Base-by-base conservation (phyloP, 2,113 vertebrate species). In the Tetrao urogallus region DNA sequence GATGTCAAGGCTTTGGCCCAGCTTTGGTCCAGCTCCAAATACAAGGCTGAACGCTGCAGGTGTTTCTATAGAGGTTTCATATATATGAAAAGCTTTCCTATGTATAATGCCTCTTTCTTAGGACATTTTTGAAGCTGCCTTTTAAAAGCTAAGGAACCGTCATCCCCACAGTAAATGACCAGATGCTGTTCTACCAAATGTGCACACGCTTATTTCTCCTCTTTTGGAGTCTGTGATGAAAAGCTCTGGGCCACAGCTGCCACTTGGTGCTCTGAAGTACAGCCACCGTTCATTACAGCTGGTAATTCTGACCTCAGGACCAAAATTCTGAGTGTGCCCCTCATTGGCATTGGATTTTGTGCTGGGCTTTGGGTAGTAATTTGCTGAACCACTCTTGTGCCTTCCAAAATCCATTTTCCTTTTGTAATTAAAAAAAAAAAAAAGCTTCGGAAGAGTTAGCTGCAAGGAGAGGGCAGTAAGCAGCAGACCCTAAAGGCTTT, bases 311-410 rank as follows among this genome's bases (percentile, higher is more conserved):
- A 91, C 97, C 95, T 96, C 94, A 74, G 85, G 82, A 73, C 66
- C 40, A 22, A 94, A 94, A 90, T 95, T 89, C 89, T 57, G 52
- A 95, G 71, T 0, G 6, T 65, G 45, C 40, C 70, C 60, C 74
- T 80, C 28, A 60, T 66, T 2, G 6, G 78, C 30, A 6, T 34
- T 34, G 50, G 72, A 82, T 47, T 90, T 94, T 89, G 16, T 32
- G 80, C 6, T 69, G 40, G 85, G 88, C 90, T 90, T 5, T 5
- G 93, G 94, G 94, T 50, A 57, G 76, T 87, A 87, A 96, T 97
- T 95, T 93, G 88, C 94, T 95, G 92, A 96, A 95, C 90, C 79
- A 57, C 83, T 86, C 81, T 27, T 42, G 74, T 80, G 79, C 67
- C 75, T 95, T 96, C 88, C 25, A 40, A 93, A 86, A 66, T 40